These are phyloP conservation scores for Tachina lurida DNA, from an alignment of 2,888 invertebrate species.

Conservation along the genomic window DNA sequence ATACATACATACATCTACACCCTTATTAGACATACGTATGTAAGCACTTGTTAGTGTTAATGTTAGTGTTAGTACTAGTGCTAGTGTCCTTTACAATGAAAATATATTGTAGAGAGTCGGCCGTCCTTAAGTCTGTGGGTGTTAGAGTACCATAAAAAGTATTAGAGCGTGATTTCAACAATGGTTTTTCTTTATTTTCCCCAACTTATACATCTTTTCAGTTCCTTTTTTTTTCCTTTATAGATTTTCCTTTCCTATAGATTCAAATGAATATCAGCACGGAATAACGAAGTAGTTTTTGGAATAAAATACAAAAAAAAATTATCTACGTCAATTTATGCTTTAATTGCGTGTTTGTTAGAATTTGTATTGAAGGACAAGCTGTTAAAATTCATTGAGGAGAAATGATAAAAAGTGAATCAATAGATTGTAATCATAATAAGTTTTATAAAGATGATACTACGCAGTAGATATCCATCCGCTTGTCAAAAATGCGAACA, in stretches of 20 bases:
- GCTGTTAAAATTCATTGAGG: slow-evolving; percentile 57
- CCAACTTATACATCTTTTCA: slow-evolving; percentile 44
- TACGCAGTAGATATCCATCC: neutral
- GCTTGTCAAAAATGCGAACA: slow-evolving; percentile 18
- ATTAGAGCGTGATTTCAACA: slow-evolving; percentile 65
- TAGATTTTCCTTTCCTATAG: slow-evolving; percentile 18
- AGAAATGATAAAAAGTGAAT: slow-evolving; percentile 61
- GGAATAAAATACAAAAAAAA: neutral
- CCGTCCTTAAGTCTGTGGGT: slow-evolving; percentile 55
- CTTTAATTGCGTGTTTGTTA: slow-evolving; percentile 58
- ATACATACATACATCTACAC: neutral
- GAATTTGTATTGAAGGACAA: slow-evolving; percentile 23
- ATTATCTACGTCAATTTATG: slow-evolving; percentile 31
- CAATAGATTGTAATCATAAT: slow-evolving; percentile 55
- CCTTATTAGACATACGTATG: neutral
- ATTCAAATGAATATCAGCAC: slow-evolving; percentile 7
- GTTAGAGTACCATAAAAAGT: slow-evolving; percentile 61
- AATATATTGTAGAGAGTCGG: neutral
- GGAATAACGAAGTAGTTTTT: neutral
- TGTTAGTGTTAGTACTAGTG: neutral
- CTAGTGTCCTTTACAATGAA: slow-evolving; percentile 3
- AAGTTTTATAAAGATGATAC: slow-evolving; percentile 34
- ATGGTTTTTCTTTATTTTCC: slow-evolving; percentile 54
- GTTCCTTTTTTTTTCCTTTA: neutral
- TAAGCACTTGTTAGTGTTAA: neutral